A percentile compares a stretch with the other conserved stretches of the same genome.
phyloP scores from a whole-genome alignment of 2,888 invertebrate species.

The Ophion ellenae region DNA sequence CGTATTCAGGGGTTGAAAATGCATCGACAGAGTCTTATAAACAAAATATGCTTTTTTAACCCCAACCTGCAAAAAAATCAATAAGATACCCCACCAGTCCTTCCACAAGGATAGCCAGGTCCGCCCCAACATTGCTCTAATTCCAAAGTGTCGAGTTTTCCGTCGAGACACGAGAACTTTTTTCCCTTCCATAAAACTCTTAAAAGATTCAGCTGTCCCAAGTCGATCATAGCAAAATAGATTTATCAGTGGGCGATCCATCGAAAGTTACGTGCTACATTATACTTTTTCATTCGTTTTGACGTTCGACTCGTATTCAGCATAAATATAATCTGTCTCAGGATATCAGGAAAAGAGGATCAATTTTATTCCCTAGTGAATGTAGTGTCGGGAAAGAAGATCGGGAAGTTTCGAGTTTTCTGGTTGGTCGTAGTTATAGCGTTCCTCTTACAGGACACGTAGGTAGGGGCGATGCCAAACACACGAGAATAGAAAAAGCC shows the following conservation, averaged over 20 bases:
- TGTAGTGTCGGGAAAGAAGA: slow-evolving; percentile 30
- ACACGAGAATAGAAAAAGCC: slow-evolving; percentile 34
- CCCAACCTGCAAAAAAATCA: too few species aligned
- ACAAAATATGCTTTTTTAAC: too few species aligned
- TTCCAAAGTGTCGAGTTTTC: too few species aligned
- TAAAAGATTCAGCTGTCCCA: background rate
- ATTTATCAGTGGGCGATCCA: background rate
- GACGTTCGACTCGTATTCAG: slow-evolving; percentile 10
- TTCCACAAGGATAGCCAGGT: too few species aligned
- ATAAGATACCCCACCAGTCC: too few species aligned
- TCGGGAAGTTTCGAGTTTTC: slow-evolving; percentile 43
- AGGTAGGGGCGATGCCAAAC: slow-evolving; percentile 15
- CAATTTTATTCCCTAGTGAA: slow-evolving; percentile 48
- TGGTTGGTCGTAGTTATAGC: slow-evolving; percentile 31
- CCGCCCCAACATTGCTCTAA: too few species aligned
- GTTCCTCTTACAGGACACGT: slow-evolving; percentile 1
- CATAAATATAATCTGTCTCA: slow-evolving; percentile 34
- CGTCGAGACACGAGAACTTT: too few species aligned
- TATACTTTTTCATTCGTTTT: slow-evolving; percentile 8
- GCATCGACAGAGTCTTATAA: too few species aligned
- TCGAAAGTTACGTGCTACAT: background rate
- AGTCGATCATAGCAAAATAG: background rate
- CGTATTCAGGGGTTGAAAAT: too few species aligned
- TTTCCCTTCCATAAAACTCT: too few species aligned
- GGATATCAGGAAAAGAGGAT: slow-evolving; percentile 38